Base-by-base conservation (phyloP, 2,888 invertebrate genomes). In the Carcina quercana region DNA sequence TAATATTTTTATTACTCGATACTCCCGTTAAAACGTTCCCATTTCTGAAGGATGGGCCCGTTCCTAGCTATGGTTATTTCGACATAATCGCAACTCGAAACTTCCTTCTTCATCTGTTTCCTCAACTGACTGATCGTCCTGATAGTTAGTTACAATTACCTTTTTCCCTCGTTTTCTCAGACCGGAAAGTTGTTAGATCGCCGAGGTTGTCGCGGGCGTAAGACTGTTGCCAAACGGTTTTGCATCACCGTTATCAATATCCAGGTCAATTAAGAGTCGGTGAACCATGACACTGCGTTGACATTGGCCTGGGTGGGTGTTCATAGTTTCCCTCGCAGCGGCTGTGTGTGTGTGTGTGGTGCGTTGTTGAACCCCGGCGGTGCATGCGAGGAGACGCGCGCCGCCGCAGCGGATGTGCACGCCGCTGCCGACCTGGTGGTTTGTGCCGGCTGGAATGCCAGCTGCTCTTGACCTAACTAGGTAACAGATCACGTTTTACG, bases 381-480 rank as follows among this genome's bases (percentile, higher is more conserved):
- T 53, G 42, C 34, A 59, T 46, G 58, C 51, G 50, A 58, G 65
- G 69, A 52, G 45, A n/a, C n/a, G n/a, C 32, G 45, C 48, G 43
- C 52, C 53, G 45, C 63, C 50, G 66, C 78, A 67, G 85, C 75
- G 82, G 78, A 82, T 80, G 80, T 75, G 71, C 76, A 79, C 76
- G 56, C 78, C 78, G 75, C 80, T 75, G 70, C 76, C 65, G 56
- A 51, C 59, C 56, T 74, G 72, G 78, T 78, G 72, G 71, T 65
- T 68, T 55, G 65, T 71, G 62, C 66, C 69, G 69, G 69, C 72
- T 80, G 85, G 76, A 83, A 80, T 84, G 82, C 83, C 82, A 76
- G 72, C 79, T 71, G 82, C 82, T 75, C 80, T 83, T 78, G 82
- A 82, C 73, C 73, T 83, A 62, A 76, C 80, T 69, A 82, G 82